A percentile compares a stretch with the other conserved stretches of the same genome.
Evolutionary conservation across 2,113 vertebrate genomes (phyloP).

Genomic region (rat (Rattus norvegicus)): GRCr8 NC_086020.1:155536501-155537000

Average conservation of each 20-base stretch:
- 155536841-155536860: neutral
- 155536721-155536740: no score
- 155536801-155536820: neutral
- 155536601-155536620: neutral
- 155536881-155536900: neutral
- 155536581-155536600: neutral
- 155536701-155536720: neutral
- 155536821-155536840: no score
- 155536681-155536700: neutral
- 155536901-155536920: neutral
- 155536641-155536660: neutral
- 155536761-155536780: neutral
- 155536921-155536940: neutral
- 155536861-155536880: neutral
- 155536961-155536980: neutral
- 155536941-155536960: neutral
- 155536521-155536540: slow-evolving; percentile 4
- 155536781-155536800: neutral
- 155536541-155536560: neutral
- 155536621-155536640: neutral
- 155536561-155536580: neutral
- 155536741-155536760: neutral
- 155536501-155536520: neutral
- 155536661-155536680: neutral
- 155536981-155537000: neutral